Evolutionary conservation across 2,113 vertebrate species (phyloP).

Genomic region (Protobothrops mucrosquamatus): DNA sequence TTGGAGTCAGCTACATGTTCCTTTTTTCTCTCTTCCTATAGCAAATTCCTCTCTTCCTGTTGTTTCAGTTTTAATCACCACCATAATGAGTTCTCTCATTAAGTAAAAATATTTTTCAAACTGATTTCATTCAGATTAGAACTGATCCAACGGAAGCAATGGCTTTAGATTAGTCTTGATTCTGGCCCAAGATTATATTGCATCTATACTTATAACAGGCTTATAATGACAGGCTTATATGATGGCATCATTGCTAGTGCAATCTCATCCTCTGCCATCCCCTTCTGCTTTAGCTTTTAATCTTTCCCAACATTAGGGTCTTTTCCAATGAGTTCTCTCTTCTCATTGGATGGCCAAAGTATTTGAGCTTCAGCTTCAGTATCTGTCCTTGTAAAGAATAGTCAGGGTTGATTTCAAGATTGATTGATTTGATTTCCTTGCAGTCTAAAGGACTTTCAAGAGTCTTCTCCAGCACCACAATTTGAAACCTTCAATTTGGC

Average conservation of each 20-base stretch:
- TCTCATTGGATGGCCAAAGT: not conserved
- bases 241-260: not conserved
- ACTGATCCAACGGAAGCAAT: not conserved
- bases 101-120: not conserved
- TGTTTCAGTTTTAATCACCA: not conserved
- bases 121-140: not conserved
- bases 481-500: not conserved
- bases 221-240: not conserved
- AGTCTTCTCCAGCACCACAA: not conserved
- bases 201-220: not conserved
- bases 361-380: not conserved
- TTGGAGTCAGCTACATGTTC: not conserved
- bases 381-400: not conserved
- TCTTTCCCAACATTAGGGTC: not conserved
- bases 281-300: not conserved
- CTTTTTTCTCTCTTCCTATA: not conserved
- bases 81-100: not conserved
- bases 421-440: not conserved
- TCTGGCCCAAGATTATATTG: not conserved
- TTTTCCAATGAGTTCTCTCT: not conserved
- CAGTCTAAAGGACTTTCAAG: not conserved
- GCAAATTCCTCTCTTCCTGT: not conserved
- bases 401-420: not conserved
- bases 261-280: not conserved
- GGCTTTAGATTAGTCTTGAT: not conserved